phyloP scores from a whole-genome alignment of 2,888 invertebrate species.

The Cataglyphis cursor region DNA sequence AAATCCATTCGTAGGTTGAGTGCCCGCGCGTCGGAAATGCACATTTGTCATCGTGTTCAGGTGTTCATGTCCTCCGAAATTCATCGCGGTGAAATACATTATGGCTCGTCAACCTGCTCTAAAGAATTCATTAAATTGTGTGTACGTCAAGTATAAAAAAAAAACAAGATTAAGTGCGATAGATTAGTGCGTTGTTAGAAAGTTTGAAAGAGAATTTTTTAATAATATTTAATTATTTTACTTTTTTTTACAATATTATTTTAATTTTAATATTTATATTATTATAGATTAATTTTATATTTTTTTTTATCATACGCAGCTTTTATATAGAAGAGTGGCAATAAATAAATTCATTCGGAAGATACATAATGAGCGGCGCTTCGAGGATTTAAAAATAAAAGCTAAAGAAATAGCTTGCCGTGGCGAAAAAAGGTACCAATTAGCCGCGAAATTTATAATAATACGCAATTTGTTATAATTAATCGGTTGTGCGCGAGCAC shows the following conservation, averaged over 20 bases:
- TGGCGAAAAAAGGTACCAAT: conserved; percentile 66
- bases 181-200: neutral
- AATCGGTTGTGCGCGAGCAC: conserved; percentile 79
- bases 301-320: neutral
- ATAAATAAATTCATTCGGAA: conserved; percentile 14
- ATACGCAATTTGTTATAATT: conserved; percentile 80
- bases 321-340: neutral
- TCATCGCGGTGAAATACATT: conserved; percentile 22
- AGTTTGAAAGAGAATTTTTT: neutral
- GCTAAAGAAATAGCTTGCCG: conserved; percentile 31
- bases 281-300: no score
- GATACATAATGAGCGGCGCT: conserved; percentile 36
- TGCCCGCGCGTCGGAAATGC: conserved; percentile 42
- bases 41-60: conserved; percentile 63
- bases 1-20: conserved; percentile 50
- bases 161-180: neutral
- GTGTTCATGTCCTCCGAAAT: conserved; percentile 39
- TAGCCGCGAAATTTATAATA: conserved; percentile 78
- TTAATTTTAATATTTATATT: neutral
- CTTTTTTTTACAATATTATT: neutral
- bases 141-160: neutral
- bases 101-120: conserved; percentile 2
- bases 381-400: neutral
- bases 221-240: neutral
- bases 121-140: conserved; percentile 21